phyloP scores from a whole-genome alignment of 2,888 invertebrate species.

The Prosapia bicincta region DNA sequence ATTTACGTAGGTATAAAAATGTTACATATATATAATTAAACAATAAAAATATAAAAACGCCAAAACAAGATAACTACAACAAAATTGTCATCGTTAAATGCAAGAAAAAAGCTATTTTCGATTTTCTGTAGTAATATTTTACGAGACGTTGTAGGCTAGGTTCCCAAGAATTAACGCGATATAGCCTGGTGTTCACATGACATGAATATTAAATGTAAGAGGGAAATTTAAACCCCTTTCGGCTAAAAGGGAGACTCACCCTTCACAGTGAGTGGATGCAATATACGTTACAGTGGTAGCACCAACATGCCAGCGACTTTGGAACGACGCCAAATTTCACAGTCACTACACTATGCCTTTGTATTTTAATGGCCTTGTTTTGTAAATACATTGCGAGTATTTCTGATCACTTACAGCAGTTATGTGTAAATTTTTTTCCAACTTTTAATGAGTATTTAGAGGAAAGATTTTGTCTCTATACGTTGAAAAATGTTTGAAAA shows the following conservation, averaged over 20 bases:
- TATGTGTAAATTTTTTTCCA: background rate
- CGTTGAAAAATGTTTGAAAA: too few relatives aligned
- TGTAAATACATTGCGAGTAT: too few relatives aligned
- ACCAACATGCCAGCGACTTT: background rate
- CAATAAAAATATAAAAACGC: too few relatives aligned
- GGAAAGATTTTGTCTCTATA: too few relatives aligned
- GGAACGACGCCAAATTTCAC: background rate
- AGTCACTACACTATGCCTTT: background rate
- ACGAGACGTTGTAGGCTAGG: too few relatives aligned
- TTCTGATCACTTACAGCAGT: background rate
- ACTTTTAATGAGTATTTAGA: too few relatives aligned
- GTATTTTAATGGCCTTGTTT: background rate
- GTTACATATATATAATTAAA: too few relatives aligned
- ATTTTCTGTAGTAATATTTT: too few relatives aligned
- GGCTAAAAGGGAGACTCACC: background rate
- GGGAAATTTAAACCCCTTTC: background rate
- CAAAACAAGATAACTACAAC: too few relatives aligned
- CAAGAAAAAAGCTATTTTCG: too few relatives aligned
- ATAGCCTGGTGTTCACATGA: background rate
- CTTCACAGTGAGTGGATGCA: background rate
- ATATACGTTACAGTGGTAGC: background rate
- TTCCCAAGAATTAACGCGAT: background rate
- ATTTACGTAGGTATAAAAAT: too few relatives aligned
- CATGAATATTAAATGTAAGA: background rate
- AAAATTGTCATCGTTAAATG: too few relatives aligned